These are phyloP conservation scores for Sesia apiformis DNA, from an alignment of 2,888 invertebrate genomes.

Conservation along the genomic window DNA sequence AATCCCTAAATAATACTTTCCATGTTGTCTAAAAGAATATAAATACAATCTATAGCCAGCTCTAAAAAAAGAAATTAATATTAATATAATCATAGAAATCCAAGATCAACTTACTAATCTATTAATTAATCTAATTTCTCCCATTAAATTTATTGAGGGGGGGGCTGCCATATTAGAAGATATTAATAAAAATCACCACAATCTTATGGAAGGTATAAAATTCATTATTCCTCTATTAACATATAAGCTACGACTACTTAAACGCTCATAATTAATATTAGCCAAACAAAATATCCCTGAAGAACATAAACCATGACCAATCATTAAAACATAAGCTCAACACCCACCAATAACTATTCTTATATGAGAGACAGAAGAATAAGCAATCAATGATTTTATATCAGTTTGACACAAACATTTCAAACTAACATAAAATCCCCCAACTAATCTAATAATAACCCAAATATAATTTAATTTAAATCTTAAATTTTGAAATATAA, in stretches of 20 bases:
- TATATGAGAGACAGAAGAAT: conserved; percentile 83
- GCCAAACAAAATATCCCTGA: conserved; percentile 79
- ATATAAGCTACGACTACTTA: conserved; percentile 75
- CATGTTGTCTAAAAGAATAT: conserved; percentile 78
- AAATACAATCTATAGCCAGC: conserved; percentile 78
- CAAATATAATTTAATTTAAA: conserved; percentile 68
- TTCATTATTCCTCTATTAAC: conserved; percentile 78
- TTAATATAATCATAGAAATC: conserved; percentile 65
- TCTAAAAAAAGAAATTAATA: conserved; percentile 77
- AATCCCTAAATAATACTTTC: conserved; percentile 59
- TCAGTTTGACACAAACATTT: conserved; percentile 80
- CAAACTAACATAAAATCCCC: conserved; percentile 75
- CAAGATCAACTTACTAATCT: conserved; percentile 69
- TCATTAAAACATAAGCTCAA: conserved; percentile 74
- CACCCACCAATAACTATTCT: conserved; percentile 74
- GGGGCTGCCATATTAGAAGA: conserved; percentile 79
- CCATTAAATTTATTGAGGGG: conserved; percentile 78
- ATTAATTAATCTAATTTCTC: conserved; percentile 79
- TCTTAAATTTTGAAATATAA: conserved; percentile 56
- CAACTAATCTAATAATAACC: conserved; percentile 71
- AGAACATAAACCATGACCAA: conserved; percentile 79
- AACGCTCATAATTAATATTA: conserved; percentile 77
- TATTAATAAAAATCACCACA: conserved; percentile 79
- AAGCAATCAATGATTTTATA: conserved; percentile 83
- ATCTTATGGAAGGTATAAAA: conserved; percentile 72